Percentiles rank a stretch among this genome's conserved stretches.
phyloP scores from a whole-genome alignment of 1,140 invertebrate species.

The Halictus rubicundus region DNA sequence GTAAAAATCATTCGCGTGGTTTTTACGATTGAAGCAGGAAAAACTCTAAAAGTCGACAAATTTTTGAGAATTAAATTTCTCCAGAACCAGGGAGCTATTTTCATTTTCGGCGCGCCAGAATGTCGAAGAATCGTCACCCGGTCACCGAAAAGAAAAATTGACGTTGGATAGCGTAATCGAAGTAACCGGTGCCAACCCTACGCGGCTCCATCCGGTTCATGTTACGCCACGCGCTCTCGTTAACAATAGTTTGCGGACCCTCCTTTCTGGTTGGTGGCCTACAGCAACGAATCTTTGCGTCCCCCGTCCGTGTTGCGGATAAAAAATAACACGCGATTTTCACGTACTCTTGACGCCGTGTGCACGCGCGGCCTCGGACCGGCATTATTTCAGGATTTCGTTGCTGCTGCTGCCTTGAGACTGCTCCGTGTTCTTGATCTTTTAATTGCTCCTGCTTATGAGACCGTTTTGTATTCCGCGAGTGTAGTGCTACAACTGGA shows the following conservation, averaged over 20 bases:
- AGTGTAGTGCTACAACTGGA: too few relatives aligned
- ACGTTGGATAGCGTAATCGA: not conserved
- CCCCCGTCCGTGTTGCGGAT: not conserved
- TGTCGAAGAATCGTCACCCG: too few relatives aligned
- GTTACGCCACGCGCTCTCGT: conserved; percentile 68
- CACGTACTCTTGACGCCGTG: not conserved
- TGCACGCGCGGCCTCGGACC: not conserved
- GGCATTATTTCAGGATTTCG: conserved; percentile 8
- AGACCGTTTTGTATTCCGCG: too few relatives aligned
- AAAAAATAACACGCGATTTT: conserved; percentile 13
- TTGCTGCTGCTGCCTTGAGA: not conserved
- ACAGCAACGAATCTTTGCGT: conserved; percentile 33
- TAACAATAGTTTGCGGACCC: conserved; percentile 59
- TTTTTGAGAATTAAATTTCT: too few relatives aligned
- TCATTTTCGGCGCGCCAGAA: too few relatives aligned
- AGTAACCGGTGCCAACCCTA: conserved; percentile 47
- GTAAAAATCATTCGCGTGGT: too few relatives aligned
- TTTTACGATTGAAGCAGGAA: too few relatives aligned
- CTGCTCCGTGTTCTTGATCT: not conserved
- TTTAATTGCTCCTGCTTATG: not conserved
- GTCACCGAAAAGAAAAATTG: too few relatives aligned
- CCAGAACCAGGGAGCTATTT: too few relatives aligned
- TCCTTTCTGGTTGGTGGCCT: conserved; percentile 31
- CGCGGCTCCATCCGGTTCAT: conserved; percentile 40
- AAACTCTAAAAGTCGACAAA: too few relatives aligned